phyloP scores from a whole-genome alignment of 2,797 vertebrate genomes.

The Phrynocephalus guinanensis region DNA sequence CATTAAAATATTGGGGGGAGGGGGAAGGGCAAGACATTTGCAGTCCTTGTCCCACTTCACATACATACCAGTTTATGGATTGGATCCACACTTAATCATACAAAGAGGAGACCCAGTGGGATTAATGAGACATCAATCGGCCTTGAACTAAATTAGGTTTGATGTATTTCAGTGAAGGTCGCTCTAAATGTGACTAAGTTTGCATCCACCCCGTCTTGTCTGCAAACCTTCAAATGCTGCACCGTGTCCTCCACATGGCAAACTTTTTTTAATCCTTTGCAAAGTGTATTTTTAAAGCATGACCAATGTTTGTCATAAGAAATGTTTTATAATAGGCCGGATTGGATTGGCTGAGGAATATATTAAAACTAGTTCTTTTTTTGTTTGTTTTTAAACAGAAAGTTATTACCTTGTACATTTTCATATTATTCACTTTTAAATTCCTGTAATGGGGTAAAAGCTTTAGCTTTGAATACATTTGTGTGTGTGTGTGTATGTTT shows the following conservation, averaged over 20 bases:
- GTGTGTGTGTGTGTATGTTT: slow-evolving; percentile 23
- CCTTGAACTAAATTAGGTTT: neutral
- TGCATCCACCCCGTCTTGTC: slow-evolving; percentile 23
- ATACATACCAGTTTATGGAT: slow-evolving; percentile 63
- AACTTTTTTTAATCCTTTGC: slow-evolving; percentile 61
- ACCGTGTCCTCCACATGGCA: slow-evolving; percentile 66
- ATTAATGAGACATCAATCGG: neutral
- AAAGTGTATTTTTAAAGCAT: slow-evolving; percentile 53
- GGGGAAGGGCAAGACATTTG: slow-evolving; percentile 52
- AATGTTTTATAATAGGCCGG: slow-evolving; percentile 65
- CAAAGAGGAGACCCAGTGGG: neutral
- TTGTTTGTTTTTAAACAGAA: slow-evolving; percentile 54
- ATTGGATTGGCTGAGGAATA: slow-evolving; percentile 64
- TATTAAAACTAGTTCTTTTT: slow-evolving; percentile 40
- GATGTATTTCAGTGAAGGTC: neutral
- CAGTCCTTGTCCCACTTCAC: slow-evolving; percentile 59
- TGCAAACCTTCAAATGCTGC: slow-evolving; percentile 67
- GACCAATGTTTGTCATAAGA: slow-evolving; percentile 57
- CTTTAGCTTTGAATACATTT: slow-evolving; percentile 45
- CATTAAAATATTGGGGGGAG: slow-evolving; percentile 57
- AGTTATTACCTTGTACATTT: slow-evolving; percentile 51
- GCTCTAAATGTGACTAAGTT: slow-evolving; percentile 2
- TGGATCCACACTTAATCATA: slow-evolving; percentile 3
- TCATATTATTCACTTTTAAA: slow-evolving; percentile 48
- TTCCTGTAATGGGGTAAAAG: slow-evolving; percentile 55